These are phyloP conservation scores for Trichomalopsis sarcophagae DNA, from an alignment of 1,140 invertebrate species.

Conservation along the genomic window DNA sequence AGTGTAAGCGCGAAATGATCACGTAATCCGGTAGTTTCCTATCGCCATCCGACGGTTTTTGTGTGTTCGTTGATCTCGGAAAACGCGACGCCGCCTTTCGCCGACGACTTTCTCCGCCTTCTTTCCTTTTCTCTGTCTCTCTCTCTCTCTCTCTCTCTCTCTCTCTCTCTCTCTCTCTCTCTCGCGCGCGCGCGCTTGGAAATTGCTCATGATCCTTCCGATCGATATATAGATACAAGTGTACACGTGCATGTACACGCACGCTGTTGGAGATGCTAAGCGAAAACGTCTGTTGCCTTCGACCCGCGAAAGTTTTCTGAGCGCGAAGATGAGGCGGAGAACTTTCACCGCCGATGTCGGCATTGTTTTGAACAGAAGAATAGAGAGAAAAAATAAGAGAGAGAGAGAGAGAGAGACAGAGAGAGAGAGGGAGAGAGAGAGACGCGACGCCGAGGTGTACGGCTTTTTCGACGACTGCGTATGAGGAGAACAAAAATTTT, in stretches of 20 bases:
- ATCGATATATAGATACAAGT: not conserved
- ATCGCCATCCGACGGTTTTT: not conserved
- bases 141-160: not conserved
- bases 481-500: constrained; percentile 13
- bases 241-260: not conserved
- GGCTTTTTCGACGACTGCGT: not conserved
- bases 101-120: constrained; percentile 36
- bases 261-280: not conserved
- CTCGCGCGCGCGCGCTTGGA: not conserved
- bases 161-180: not conserved
- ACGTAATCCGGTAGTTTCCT: constrained; percentile 20
- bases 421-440: not conserved
- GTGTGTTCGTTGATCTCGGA: constrained; percentile 1
- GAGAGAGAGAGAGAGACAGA: not conserved
- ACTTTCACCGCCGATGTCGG: not conserved
- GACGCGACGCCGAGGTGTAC: not conserved
- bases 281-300: not conserved
- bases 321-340: not conserved
- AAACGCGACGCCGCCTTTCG: constrained; percentile 29
- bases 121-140: not conserved
- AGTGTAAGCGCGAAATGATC: not conserved
- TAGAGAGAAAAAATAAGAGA: not conserved
- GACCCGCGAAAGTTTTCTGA: not conserved
- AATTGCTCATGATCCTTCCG: constrained; percentile 24
- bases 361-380: not conserved